Conservation (phyloP, 2,797 vertebrate species). For the Ctenopoma multispine region DNA sequence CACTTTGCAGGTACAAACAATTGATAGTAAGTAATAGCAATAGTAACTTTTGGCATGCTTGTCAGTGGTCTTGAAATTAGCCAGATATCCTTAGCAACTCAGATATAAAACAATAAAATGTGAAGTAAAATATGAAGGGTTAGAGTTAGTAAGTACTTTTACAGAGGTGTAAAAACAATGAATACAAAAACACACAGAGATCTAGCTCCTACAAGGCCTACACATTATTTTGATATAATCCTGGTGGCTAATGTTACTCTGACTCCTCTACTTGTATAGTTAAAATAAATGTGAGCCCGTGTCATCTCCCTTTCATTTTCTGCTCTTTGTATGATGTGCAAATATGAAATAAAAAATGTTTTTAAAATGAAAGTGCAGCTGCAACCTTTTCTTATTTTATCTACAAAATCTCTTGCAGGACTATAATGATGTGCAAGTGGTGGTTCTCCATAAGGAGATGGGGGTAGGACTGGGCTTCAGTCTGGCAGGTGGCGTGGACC, state of each 20-base stretch:
- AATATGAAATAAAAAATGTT: no score
- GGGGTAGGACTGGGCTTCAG: constrained; percentile 87
- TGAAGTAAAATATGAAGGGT: no score
- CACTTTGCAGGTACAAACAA: constrained; percentile 75
- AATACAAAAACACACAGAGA: background rate
- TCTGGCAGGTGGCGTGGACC: constrained; percentile 86
- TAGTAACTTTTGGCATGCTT: background rate
- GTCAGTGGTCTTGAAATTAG: background rate
- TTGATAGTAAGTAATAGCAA: background rate
- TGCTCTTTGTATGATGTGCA: background rate
- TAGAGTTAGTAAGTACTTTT: no score
- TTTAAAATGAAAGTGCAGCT: background rate
- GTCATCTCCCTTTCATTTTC: rapidly evolving
- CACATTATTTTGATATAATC: background rate
- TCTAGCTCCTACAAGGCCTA: background rate
- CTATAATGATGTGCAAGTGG: constrained; percentile 83
- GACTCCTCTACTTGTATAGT: background rate
- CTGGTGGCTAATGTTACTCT: background rate
- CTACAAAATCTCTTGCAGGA: constrained; percentile 65
- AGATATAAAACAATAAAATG: no score
- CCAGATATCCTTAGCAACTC: no score
- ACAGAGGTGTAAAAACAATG: background rate
- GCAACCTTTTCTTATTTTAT: background rate
- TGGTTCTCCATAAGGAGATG: constrained; percentile 87
- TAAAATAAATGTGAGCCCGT: background rate